Evolutionary conservation across 2,888 invertebrate species (phyloP).

Genomic region (Trachelus troglodyta): DNA sequence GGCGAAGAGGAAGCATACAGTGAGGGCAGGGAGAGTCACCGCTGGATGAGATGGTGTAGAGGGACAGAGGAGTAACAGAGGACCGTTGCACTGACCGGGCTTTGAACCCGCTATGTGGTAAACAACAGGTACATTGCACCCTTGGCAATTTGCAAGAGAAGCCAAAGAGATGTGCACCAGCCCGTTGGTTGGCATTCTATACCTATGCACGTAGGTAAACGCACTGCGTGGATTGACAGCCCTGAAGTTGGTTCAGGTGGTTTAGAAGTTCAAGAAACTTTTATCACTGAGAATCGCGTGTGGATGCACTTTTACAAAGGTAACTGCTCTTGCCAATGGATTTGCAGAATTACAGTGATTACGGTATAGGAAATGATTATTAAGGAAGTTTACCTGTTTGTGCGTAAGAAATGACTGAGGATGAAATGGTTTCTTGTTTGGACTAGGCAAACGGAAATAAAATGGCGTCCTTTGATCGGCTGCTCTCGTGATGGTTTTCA

Average conservation of each 20-base stretch:
- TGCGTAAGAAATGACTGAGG: not conserved
- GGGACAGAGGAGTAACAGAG: constrained; percentile 30
- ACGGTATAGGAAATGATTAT: not conserved
- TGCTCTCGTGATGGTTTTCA: not conserved
- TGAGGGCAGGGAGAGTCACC: not conserved
- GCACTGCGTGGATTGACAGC: not conserved
- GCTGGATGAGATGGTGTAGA: not conserved
- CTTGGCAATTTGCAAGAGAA: constrained; percentile 54
- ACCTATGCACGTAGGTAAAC: not conserved
- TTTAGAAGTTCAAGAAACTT: not conserved
- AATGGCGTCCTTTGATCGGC: not conserved
- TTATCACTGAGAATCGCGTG: not conserved
- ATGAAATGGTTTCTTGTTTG: not conserved
- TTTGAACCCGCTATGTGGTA: constrained; percentile 63
- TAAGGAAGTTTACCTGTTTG: not conserved
- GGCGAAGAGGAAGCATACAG: constrained; percentile 29
- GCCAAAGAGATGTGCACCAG: constrained; percentile 19
- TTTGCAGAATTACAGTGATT: not conserved
- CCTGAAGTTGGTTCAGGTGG: not conserved
- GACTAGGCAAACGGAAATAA: not conserved
- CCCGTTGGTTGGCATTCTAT: not conserved
- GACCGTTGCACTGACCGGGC: constrained; percentile 63
- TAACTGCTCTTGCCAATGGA: not conserved
- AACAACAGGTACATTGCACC: constrained; percentile 65
- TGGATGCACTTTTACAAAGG: not conserved